phyloP scores from a whole-genome alignment of 64 coral and sea anemone species.

The Stichodactyla mertensii region DNA sequence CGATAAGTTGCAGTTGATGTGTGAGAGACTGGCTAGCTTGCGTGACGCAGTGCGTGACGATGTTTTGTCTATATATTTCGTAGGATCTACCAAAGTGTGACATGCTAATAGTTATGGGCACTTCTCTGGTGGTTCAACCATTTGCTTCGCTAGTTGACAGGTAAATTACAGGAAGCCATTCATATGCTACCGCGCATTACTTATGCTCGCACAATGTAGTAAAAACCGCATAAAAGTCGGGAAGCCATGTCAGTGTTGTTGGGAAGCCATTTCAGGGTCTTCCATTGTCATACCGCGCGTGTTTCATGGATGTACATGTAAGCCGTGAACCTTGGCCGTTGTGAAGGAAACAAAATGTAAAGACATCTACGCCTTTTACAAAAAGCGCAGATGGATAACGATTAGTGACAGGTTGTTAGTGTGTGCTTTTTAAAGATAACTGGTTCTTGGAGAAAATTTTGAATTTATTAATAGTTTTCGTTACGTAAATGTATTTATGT shows the following conservation, averaged over 20 bases:
- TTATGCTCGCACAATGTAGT: background rate
- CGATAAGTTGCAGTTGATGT: background rate
- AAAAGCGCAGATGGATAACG: too few species aligned
- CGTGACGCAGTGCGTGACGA: background rate
- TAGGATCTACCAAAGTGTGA: conserved; percentile 88
- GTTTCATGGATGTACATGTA: too few species aligned
- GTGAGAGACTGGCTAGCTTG: background rate
- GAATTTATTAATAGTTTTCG: background rate
- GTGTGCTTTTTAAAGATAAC: too few species aligned
- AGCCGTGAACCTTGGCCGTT: too few species aligned
- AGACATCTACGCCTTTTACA: too few species aligned
- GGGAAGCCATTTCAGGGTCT: too few species aligned
- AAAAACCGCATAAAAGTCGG: too few species aligned
- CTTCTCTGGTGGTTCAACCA: conserved; percentile 87
- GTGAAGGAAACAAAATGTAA: too few species aligned
- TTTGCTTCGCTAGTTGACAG: conserved; percentile 90
- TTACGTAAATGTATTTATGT: background rate
- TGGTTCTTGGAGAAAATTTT: too few species aligned
- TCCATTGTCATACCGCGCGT: too few species aligned
- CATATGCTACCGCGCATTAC: background rate
- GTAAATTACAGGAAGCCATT: conserved; percentile 18
- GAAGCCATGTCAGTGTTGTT: too few species aligned
- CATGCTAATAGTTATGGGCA: conserved; percentile 93
- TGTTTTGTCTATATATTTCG: conserved; percentile 3
- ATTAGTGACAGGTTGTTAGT: too few species aligned